These are phyloP conservation scores for Tachysurus vachellii DNA, from an alignment of 2,113 vertebrate genomes.

Conservation along the genomic window DNA sequence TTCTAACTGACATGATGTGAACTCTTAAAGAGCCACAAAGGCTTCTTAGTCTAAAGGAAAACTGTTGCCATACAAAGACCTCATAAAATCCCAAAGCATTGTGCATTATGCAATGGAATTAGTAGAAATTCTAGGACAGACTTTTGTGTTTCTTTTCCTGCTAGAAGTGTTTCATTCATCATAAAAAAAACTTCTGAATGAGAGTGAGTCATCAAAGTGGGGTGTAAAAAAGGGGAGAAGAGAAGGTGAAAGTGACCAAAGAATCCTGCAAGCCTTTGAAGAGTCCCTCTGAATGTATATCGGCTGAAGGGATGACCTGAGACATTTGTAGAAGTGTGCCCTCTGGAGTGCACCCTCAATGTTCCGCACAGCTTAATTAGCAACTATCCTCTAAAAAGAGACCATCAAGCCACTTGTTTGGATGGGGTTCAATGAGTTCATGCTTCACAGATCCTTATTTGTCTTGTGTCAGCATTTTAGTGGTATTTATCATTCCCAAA, in stretches of 20 bases:
- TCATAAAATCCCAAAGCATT: slow-evolving; percentile 24
- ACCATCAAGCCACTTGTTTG: slow-evolving; percentile 26
- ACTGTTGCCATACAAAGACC: background rate
- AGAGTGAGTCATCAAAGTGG: slow-evolving; percentile 39
- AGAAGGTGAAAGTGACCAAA: slow-evolving; percentile 19
- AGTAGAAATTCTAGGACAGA: slow-evolving; percentile 29
- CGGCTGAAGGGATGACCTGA: slow-evolving; percentile 51
- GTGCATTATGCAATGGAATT: slow-evolving; percentile 16
- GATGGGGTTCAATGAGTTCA: slow-evolving; percentile 40
- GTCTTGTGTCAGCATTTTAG: slow-evolving; percentile 11
- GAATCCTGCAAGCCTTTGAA: slow-evolving; percentile 49
- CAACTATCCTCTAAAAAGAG: slow-evolving; percentile 31
- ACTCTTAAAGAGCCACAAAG: slow-evolving; percentile 15
- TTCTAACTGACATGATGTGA: slow-evolving; percentile 29
- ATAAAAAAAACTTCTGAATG: slow-evolving; percentile 48
- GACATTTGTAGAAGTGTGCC: slow-evolving; percentile 46
- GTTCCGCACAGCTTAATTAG: slow-evolving; percentile 51
- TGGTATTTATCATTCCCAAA: background rate
- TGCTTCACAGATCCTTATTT: slow-evolving; percentile 11
- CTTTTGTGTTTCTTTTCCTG: slow-evolving; percentile 44
- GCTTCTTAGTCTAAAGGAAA: background rate
- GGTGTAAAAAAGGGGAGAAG: slow-evolving; percentile 22
- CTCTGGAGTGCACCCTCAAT: slow-evolving; percentile 35
- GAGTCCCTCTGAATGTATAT: slow-evolving; percentile 51
- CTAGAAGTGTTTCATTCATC: slow-evolving; percentile 54